Percentiles rank a stretch among this genome's conserved stretches.
Evolutionary conservation across 2,113 vertebrate genomes (phyloP).

Genomic region (Notothenia rossii): DNA sequence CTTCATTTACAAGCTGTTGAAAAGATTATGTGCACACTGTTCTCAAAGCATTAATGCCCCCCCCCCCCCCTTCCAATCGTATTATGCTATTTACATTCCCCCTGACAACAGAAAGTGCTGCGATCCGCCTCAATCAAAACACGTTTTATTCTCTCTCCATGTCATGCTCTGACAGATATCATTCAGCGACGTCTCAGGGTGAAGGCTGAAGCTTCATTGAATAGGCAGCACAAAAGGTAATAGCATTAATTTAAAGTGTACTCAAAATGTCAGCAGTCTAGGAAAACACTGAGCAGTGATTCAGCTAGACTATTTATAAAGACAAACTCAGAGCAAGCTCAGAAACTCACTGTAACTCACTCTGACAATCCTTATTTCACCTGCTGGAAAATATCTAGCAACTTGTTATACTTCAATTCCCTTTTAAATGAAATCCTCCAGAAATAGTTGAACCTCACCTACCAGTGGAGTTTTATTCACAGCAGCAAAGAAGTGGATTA

Average conservation of each 20-base stretch:
- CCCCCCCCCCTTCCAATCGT: neutral
- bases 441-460: neutral
- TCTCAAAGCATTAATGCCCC: constrained; percentile 41
- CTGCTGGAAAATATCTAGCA: neutral
- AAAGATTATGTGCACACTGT: constrained; percentile 54
- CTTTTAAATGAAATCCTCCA: too few relatives aligned
- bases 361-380: constrained; percentile 1
- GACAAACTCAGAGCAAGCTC: neutral
- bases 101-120: constrained; percentile 35
- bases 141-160: constrained; percentile 19
- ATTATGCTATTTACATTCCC: constrained; percentile 39
- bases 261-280: constrained; percentile 43
- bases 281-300: constrained; percentile 8
- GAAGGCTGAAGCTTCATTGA: constrained; percentile 1
- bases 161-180: constrained; percentile 15
- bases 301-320: constrained; percentile 13
- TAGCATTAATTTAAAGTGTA: constrained; percentile 21
- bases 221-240: constrained; percentile 18
- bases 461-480: constrained; percentile 8
- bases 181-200: neutral
- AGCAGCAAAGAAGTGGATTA: constrained; percentile 19
- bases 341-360: neutral
- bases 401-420: neutral
- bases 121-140: constrained; percentile 49
- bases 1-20: constrained; percentile 56